A percentile compares a stretch with the other conserved stretches of the same genome.
Evolutionary conservation across 2,113 vertebrate genomes (phyloP).

Genomic region (Myodes glareolus): DNA sequence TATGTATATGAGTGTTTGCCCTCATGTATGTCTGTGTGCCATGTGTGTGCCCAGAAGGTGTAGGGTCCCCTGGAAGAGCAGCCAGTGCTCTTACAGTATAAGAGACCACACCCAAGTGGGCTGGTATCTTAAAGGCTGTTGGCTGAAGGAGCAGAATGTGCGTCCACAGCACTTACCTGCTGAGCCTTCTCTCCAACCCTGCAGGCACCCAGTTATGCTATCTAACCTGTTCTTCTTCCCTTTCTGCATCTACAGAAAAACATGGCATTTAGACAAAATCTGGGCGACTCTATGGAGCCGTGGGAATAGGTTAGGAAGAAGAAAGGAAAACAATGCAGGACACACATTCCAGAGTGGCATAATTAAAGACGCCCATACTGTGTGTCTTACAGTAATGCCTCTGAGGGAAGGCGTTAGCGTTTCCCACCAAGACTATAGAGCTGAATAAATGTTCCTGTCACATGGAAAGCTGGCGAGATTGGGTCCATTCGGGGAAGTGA

Average conservation of each 20-base stretch:
- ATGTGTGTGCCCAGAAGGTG: background rate
- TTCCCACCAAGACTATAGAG: background rate
- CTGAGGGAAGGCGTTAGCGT: background rate
- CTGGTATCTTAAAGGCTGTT: too few species aligned
- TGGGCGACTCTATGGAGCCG: background rate
- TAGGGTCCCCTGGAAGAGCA: background rate
- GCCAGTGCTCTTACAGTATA: background rate
- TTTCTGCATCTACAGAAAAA: background rate
- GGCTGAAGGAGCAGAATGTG: too few species aligned
- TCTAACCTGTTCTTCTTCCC: background rate
- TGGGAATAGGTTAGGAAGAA: background rate
- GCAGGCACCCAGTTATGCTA: background rate
- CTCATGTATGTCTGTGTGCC: background rate
- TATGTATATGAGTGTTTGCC: background rate
- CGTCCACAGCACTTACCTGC: too few species aligned
- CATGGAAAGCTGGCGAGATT: background rate
- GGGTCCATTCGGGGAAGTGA: background rate
- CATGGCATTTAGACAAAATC: background rate
- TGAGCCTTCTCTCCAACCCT: background rate
- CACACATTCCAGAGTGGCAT: background rate
- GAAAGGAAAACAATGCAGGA: background rate
- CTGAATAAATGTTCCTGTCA: background rate
- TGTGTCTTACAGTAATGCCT: fast-evolving
- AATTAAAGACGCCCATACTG: fast-evolving
- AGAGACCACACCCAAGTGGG: too few species aligned